Evolutionary conservation across 2,113 vertebrate species (phyloP), one percentile per base, ranked within the genome.

Genomic region (Isurus oxyrinchus): DNA sequence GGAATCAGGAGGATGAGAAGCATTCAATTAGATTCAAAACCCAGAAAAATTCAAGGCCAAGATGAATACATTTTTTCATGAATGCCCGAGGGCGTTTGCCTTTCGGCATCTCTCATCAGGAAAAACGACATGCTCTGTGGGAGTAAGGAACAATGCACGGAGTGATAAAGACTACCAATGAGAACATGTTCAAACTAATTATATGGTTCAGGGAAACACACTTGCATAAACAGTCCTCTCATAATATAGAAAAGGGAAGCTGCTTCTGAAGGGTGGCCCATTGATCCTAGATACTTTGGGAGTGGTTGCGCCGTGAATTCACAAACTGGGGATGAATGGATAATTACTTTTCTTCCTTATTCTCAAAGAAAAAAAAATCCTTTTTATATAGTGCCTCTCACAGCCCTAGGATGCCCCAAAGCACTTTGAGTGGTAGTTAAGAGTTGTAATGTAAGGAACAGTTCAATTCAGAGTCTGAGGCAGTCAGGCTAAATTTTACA

Each of bases 141-240:
- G 59, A 94, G 90, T 66, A 21, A 94, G 59, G 61, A 40, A 93
- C 35, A 63, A 40, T 94, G 59, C 35, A 63, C 0, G 35, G n/a
- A 93, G 59, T 93, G 90, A 93, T 63, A 63, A 93, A 66, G n/a
- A 63, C 35, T 94, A 40, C 59, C 90, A 94, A 23, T 40, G 59
- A 93, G 88, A 94, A 94, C 90, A 94, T 94, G 90, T 59, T 91
- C 53, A n/a, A 91, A 59, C 61, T 61, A 35, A 66, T 63, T 63
- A 94, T 63, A 16, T 91, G 31, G 27, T 31, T 91, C 55, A 31
- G 21, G 59, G 27, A 25, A 59, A 61, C 13, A 91, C 55, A 19
- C 35, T 63, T 44, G 40, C 21, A 40, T n/a, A 93, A 93, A 40
- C 90, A 63, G 57, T 8, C 10, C 76, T 81, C 76, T 81, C 35